A percentile compares a stretch with the other conserved stretches of the same genome.
phyloP scores from a whole-genome alignment of 92 coral and sea anemone species.

The Epizoanthus illoricatus region DNA sequence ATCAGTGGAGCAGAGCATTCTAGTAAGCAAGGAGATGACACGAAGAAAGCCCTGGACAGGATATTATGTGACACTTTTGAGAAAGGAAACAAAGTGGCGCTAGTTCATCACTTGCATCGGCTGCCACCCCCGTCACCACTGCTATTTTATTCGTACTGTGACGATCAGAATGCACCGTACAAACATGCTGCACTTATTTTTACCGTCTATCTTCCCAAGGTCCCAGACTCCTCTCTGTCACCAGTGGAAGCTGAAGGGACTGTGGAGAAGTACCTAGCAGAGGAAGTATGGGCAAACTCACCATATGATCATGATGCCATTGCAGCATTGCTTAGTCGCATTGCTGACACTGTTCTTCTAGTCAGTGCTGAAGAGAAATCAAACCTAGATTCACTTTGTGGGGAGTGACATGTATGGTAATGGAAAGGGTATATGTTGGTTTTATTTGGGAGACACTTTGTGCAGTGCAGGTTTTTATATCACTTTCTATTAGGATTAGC shows the following conservation, averaged over 20 bases:
- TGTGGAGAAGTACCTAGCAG: slow-evolving; percentile 62
- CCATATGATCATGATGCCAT: slow-evolving; percentile 65
- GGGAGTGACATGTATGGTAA: neutral
- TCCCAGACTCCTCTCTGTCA: slow-evolving; percentile 48
- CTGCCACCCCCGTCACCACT: slow-evolving; percentile 77
- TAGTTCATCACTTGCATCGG: slow-evolving; percentile 67
- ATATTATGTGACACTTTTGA: slow-evolving; percentile 44
- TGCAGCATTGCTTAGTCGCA: slow-evolving; percentile 80
- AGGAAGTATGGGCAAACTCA: slow-evolving; percentile 67
- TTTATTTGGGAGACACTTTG: no score
- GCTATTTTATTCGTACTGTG: slow-evolving; percentile 84
- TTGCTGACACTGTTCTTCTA: slow-evolving; percentile 82
- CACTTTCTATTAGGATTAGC: no score
- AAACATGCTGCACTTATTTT: slow-evolving; percentile 75
- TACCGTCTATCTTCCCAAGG: slow-evolving; percentile 78
- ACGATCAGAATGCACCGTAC: slow-evolving; percentile 81
- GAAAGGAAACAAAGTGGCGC: slow-evolving; percentile 61
- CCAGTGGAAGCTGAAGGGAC: slow-evolving; percentile 70
- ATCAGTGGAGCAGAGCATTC: slow-evolving; percentile 45
- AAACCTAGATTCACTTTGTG: slow-evolving; percentile 22
- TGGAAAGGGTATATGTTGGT: no score
- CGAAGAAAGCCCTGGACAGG: slow-evolving; percentile 63
- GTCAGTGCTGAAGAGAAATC: slow-evolving; percentile 62
- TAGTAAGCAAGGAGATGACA: slow-evolving; percentile 44
- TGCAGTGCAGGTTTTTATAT: no score